Evolutionary conservation across 53 echinoderm and acorn worm species (phyloP), one percentile per base, ranked within the genome.

Genomic region (Hippasteria phrygiana): DNA sequence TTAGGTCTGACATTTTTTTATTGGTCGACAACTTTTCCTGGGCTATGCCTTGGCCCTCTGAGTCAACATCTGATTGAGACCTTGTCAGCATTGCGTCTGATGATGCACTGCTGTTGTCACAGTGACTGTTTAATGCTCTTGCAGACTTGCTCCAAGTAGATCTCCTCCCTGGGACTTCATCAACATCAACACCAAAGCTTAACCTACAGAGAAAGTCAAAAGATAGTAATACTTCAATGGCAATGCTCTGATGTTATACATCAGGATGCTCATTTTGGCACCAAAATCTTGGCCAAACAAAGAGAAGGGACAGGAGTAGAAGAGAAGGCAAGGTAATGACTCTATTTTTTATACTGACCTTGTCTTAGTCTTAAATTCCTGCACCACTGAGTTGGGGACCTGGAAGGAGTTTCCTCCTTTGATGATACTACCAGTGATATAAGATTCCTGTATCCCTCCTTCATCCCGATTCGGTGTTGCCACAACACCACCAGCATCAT

Each of bases 341-440:
- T 59, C n/a, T n/a, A n/a, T n/a, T n/a, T n/a, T 14, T 56, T 5
- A 62, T 26, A 47, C 83, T 54, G 39, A 94, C 94, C 94, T 92
- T 34, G 92, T 92, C 47, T 90, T 95, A 26, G 92, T 93, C 70
- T 91, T 95, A 89, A 95, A 93, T 42, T 85, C 71, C 20, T 54
- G 53, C 2, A 95, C 24, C 0, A 89, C 95, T 1, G 93, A 91
- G 33, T 79, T 71, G 2, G 93, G 93, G 31, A 62, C 89, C 18
- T 86, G 74, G 70, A 78, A 78, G 8, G 74, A 64, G 37, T 56
- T n/a, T 1, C 74, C 80, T 10, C 66, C 81, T 59, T 90, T 93
- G 65, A 94, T 92, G 73, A 94, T 89, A 40, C 92, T 92, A 26
- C 94, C 94, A 0, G 94, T 94, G 67, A 93, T 75, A 56, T 93